Evolutionary conservation across 2,113 vertebrate species (phyloP), one percentile per base, ranked within the genome.

Genomic region (Numida meleagris): DNA sequence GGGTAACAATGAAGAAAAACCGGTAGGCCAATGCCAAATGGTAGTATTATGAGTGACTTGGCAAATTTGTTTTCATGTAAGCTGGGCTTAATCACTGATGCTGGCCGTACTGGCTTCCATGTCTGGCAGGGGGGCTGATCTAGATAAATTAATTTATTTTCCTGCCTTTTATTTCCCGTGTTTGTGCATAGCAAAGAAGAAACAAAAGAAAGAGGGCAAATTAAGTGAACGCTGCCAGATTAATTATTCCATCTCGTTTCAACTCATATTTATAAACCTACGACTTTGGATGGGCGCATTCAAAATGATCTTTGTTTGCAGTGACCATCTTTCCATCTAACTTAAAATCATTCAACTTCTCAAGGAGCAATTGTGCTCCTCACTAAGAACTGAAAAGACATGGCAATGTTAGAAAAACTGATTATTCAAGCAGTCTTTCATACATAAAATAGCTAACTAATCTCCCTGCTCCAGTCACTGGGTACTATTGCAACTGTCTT

Each of bases 331-430:
- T 93, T 91, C 85, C 70, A 76, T 96, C 94, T 83, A 86, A 92
- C 94, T 95, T 91, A 34, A 94, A 94, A 86, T 93, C 68, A 90
- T 96, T 94, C 66, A 88, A 10, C 91, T 94, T 94, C 86, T 90
- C 73, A 80, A 94, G 91, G 80, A 86, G 91, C 85, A 91, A 95
- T 95, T 97, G 93, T 33, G 61, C 51, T 91, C 12, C 65, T 67
- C 14, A 5, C 51, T 91, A 94, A 91, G 85, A 79, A 95, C 83
- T 84, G 82, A 93, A 93, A 95, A 94, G 94, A 84, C 42, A 23
- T 62, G 82, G 72, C 88, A 72, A 83, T 76, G 71, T 93, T 88
- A 96, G 91, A 93, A 93, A 95, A 96, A 93, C 51, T 88, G 88
- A 93, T 94, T 94, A 94, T 95, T 95, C 76, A 40, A 53, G 61